These are phyloP conservation scores for Liopterus haemorrhoidalis DNA, from an alignment of 2,888 invertebrate genomes.

Conservation along the genomic window DNA sequence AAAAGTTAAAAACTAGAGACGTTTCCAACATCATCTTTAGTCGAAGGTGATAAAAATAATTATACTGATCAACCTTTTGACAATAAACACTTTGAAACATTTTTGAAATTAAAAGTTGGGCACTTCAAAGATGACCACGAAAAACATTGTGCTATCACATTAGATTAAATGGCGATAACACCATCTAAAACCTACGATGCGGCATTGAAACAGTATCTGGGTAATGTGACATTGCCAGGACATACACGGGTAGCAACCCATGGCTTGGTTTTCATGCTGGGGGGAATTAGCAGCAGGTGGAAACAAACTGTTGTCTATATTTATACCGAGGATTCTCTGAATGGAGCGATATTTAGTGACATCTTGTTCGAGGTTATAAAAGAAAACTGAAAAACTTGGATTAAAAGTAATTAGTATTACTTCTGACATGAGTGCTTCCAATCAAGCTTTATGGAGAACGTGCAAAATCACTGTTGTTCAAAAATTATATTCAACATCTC, in stretches of 20 bases:
- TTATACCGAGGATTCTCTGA: slow-evolving; percentile 14
- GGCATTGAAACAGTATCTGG: slow-evolving; percentile 13
- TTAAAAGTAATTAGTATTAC: slow-evolving; percentile 29
- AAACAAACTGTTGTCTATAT: slow-evolving; percentile 23
- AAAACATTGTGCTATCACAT: slow-evolving; percentile 16
- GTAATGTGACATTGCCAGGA: slow-evolving; percentile 21
- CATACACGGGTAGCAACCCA: slow-evolving; percentile 22
- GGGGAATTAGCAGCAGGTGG: slow-evolving; percentile 14
- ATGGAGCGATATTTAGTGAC: slow-evolving; percentile 7
- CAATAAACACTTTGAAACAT: too few species aligned
- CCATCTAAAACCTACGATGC: slow-evolving; percentile 17
- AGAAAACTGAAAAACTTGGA: slow-evolving; percentile 13
- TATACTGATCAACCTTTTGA: too few species aligned
- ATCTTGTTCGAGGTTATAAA: slow-evolving; percentile 11
- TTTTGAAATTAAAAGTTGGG: slow-evolving; percentile 17
- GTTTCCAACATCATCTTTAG: too few species aligned
- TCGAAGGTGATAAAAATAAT: too few species aligned
- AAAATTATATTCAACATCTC: slow-evolving; percentile 7
- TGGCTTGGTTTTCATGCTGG: slow-evolving; percentile 23
- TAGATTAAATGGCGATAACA: slow-evolving; percentile 24
- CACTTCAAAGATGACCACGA: slow-evolving; percentile 17
- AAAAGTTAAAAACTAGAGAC: too few species aligned
- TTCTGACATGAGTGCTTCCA: slow-evolving; percentile 34
- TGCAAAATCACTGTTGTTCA: slow-evolving; percentile 26
- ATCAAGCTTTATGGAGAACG: slow-evolving; percentile 32